phyloP scores from a whole-genome alignment of 1,140 invertebrate species.

The Pollicipes pollicipes region DNA sequence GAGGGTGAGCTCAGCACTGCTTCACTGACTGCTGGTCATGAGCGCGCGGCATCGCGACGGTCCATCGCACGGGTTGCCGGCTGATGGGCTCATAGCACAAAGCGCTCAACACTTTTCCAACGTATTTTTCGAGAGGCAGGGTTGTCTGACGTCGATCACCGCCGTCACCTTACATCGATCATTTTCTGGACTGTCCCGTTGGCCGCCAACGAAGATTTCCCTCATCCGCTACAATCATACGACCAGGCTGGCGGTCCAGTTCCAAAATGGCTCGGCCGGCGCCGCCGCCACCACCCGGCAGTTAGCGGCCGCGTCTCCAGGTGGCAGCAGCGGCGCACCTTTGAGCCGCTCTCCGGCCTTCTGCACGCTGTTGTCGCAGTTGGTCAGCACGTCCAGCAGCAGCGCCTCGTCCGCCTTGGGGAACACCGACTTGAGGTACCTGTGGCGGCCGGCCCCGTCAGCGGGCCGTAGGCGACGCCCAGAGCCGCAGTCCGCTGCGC shows the following conservation, averaged over 20 bases:
- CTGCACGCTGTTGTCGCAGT: conserved; percentile 72
- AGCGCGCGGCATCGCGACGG: not conserved
- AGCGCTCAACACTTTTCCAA: not conserved
- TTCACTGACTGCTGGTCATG: not conserved
- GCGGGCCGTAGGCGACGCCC: too few species aligned
- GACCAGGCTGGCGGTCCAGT: too few species aligned
- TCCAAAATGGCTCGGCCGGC: not conserved
- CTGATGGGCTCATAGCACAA: not conserved
- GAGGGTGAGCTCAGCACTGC: not conserved
- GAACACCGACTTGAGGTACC: conserved; percentile 78
- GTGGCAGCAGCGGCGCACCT: not conserved
- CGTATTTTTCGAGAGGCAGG: not conserved
- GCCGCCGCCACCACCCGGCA: too few species aligned
- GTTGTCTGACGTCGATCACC: too few species aligned
- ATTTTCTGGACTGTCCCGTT: not conserved
- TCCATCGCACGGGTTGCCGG: not conserved
- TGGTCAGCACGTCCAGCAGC: conserved; percentile 59
- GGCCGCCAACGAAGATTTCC: not conserved
- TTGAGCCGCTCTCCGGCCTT: conserved; percentile 58
- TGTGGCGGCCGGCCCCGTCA: too few species aligned
- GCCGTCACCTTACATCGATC: not conserved
- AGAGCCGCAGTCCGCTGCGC: too few species aligned
- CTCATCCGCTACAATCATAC: not conserved
- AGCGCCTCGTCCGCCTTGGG: conserved; percentile 79
- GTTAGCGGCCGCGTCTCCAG: not conserved